Conservation (phyloP, 2,113 vertebrate genomes). For the Passer domesticus region DNA sequence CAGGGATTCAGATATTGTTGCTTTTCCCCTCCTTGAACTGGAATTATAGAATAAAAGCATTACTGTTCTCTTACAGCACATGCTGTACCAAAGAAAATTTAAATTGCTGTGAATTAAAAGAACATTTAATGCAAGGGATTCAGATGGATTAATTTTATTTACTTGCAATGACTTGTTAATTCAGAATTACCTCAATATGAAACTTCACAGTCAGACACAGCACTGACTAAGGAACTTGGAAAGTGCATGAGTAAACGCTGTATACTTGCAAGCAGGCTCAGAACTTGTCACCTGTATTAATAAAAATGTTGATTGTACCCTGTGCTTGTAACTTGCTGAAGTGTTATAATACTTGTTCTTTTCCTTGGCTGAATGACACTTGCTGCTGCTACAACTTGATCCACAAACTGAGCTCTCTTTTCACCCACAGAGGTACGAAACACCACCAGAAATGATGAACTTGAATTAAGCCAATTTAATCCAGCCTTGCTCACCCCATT, state of each 20-base stretch:
- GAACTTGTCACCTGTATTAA: background rate
- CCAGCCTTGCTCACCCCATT: background rate
- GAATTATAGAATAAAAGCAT: background rate
- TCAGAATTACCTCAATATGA: background rate
- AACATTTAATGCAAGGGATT: background rate
- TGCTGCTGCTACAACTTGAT: background rate
- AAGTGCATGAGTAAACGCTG: background rate
- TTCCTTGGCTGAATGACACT: background rate
- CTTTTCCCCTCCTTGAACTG: fast-evolving
- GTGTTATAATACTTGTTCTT: background rate
- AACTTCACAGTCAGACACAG: background rate
- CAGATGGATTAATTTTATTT: background rate
- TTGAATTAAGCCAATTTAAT: background rate
- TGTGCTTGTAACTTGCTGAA: background rate
- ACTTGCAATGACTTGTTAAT: background rate
- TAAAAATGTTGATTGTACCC: background rate
- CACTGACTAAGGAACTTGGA: background rate
- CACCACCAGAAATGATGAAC: background rate
- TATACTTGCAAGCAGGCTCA: background rate
- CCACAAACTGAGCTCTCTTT: background rate
- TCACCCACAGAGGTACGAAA: background rate
- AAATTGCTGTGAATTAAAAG: background rate
- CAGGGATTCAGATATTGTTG: background rate
- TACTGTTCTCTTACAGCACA: background rate
- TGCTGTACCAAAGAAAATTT: background rate